Conservation (phyloP, 2,888 invertebrate species). For the Nemurella pictetii region DNA sequence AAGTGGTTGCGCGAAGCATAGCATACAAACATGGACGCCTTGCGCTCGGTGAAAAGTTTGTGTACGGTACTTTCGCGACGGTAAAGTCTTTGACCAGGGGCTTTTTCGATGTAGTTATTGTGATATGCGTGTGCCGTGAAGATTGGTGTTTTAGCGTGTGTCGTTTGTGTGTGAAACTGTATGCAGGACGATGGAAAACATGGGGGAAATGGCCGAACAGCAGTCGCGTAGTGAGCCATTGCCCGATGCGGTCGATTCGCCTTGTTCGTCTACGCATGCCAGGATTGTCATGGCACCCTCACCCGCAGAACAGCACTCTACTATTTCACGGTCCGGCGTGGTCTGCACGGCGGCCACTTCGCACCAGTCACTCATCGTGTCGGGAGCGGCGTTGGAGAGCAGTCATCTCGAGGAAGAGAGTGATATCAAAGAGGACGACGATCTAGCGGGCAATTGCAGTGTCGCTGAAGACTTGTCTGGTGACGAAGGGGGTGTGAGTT, state of each 20-base stretch:
- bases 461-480: conserved; percentile 42
- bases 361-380: conserved; percentile 55
- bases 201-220: conserved; percentile 63
- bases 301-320: conserved; percentile 43
- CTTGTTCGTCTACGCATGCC: conserved; percentile 54
- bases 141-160: conserved; percentile 42
- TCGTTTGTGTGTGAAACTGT: conserved; percentile 46
- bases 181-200: conserved; percentile 60
- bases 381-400: conserved; percentile 37
- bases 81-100: conserved; percentile 44
- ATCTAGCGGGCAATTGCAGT: conserved; percentile 48
- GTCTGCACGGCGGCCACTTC: conserved; percentile 46
- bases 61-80: conserved; percentile 45
- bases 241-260: conserved; percentile 56
- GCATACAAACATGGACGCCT: conserved; percentile 47
- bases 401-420: conserved; percentile 51
- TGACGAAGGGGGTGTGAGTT: conserved; percentile 41
- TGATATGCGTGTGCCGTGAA: conserved; percentile 43
- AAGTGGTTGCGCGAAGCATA: conserved; percentile 45
- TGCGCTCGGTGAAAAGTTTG: conserved; percentile 45
- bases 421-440: conserved; percentile 54
- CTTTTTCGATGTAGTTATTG: conserved; percentile 41
- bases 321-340: conserved; percentile 44
- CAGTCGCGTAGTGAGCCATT: conserved; percentile 57
- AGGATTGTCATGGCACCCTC: conserved; percentile 43